These are phyloP conservation scores for Cepphus grylle DNA, from an alignment of 2,113 vertebrate species.

Conservation along the genomic window DNA sequence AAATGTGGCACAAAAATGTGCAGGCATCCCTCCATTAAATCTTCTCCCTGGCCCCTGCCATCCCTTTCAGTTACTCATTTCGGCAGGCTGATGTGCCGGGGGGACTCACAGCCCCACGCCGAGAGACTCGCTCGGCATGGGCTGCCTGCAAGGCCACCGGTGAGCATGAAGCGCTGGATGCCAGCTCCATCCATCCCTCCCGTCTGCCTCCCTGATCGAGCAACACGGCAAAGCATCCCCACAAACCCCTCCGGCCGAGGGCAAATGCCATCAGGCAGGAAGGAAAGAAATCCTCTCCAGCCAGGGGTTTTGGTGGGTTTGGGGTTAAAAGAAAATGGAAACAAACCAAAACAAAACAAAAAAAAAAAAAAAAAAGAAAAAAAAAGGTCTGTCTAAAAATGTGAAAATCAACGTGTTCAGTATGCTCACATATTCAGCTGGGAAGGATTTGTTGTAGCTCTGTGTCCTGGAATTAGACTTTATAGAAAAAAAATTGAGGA, in stretches of 20 bases:
- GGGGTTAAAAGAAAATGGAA: background rate
- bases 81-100: rapidly evolving
- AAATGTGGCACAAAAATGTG: background rate
- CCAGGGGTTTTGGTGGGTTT: background rate
- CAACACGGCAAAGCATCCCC: background rate
- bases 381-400: background rate
- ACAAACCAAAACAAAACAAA: too few relatives aligned
- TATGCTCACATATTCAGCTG: background rate
- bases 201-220: rapidly evolving
- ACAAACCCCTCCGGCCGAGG: rapidly evolving
- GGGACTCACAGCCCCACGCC: background rate
- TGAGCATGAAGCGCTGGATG: rapidly evolving
- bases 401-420: background rate
- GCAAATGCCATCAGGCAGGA: rapidly evolving
- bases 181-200: background rate
- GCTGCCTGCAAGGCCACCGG: background rate
- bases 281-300: background rate
- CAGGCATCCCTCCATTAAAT: background rate
- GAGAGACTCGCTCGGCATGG: rapidly evolving
- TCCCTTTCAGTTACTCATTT: background rate
- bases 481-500: background rate
- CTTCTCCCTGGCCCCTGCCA: background rate
- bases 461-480: background rate
- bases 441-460: background rate
- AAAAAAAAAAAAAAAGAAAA: background rate